Evolutionary conservation across 1,140 invertebrate genomes (phyloP), one percentile per base, ranked within the genome.

Genomic region (Tetragonula clypearis): DNA sequence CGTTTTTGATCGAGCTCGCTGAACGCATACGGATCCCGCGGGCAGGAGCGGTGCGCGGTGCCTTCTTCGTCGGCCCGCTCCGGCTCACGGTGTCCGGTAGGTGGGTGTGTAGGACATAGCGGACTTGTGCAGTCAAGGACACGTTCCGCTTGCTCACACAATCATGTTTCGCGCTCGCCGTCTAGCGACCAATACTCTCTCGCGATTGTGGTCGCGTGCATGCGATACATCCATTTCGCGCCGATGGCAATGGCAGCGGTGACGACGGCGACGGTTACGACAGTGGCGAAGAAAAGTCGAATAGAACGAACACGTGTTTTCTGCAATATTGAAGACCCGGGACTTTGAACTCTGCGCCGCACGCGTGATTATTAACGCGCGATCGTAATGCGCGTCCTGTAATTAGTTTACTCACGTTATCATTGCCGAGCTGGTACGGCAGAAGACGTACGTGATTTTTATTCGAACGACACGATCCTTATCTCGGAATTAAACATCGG

Each of bases 81-180:
- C 30, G 74, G 41, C 80, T 72, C 85, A 78, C 81, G 69, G 75
- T 84, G 74, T 62, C 75, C 81, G 79, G 76, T 90, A 90, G 88
- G 86, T 89, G 87, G 90, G 89, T 90, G 88, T 91, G 90, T 91
- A 88, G 90, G 86, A 91, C 87, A 90, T 92, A 88, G 91, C 90
- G 88, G 86, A 87, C 91, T 91, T 83, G 88, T 78, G 87, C 86
- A 91, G 88, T 89, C 90, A 90, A 89, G 87, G 88, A 90, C 88
- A 90, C 87, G 88, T 87, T 91, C 88, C 83, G 90, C 85, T 91
- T 87, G 88, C 89, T 82, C 89, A 77, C 86, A 87, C 88, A 80
- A 80, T 88, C 86, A 69, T 65, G 74, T 53, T 73, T 84, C 77
- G 69, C 65, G 62, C 85, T 76, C 71, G 58, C 71, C 75, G 65